phyloP scores from a whole-genome alignment of 2,888 invertebrate species.

The Eumerus sabulonum region DNA sequence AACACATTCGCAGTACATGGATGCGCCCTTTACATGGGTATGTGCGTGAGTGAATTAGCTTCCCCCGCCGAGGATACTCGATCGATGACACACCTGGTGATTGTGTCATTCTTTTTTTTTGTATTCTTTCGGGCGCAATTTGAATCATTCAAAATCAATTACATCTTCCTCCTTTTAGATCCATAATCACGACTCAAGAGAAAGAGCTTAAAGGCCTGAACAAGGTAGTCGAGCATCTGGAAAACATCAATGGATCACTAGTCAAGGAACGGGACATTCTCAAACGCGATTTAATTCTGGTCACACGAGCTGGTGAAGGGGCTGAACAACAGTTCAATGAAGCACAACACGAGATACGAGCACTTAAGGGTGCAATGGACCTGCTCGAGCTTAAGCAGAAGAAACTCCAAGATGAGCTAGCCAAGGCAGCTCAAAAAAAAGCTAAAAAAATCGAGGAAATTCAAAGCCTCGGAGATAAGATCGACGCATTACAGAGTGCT shows the following conservation, averaged over 20 bases:
- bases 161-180: constrained; percentile 16
- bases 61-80: too few species aligned
- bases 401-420: constrained; percentile 73
- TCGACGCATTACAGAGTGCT: constrained; percentile 75
- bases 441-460: constrained; percentile 76
- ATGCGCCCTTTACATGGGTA: too few species aligned
- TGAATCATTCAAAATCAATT: too few species aligned
- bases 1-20: too few species aligned
- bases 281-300: constrained; percentile 74
- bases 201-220: constrained; percentile 77
- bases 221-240: constrained; percentile 74
- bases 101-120: too few species aligned
- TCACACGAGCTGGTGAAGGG: constrained; percentile 72
- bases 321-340: constrained; percentile 73
- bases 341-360: constrained; percentile 76
- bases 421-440: constrained; percentile 74
- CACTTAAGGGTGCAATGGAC: constrained; percentile 74
- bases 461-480: constrained; percentile 75
- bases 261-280: constrained; percentile 76
- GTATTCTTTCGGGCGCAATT: too few species aligned
- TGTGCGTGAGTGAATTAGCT: too few species aligned
- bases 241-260: constrained; percentile 75
- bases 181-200: constrained; percentile 73
- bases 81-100: too few species aligned
- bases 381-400: constrained; percentile 73